These are phyloP conservation scores for Prinia subflava DNA, from an alignment of 2,113 vertebrate species.

Conservation along the genomic window DNA sequence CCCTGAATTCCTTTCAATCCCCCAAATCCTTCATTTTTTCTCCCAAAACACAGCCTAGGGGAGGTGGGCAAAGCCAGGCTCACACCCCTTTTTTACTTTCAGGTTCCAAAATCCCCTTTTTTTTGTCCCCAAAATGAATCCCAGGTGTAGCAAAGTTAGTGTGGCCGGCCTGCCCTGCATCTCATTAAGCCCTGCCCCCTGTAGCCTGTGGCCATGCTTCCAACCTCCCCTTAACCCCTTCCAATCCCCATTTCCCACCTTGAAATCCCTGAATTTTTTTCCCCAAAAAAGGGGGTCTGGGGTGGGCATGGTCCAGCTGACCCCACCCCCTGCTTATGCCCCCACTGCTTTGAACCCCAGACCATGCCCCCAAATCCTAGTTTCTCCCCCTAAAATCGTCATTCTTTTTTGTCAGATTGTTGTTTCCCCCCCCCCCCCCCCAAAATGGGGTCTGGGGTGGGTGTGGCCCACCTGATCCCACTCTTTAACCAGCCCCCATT, in stretches of 20 bases:
- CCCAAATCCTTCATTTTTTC: fast-evolving
- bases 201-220: too few species aligned
- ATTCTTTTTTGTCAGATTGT: background rate
- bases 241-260: background rate
- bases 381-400: background rate
- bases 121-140: background rate
- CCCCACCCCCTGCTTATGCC: too few species aligned
- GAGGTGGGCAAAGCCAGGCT: fast-evolving
- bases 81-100: fast-evolving
- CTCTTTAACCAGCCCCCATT: background rate
- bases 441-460: background rate
- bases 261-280: background rate
- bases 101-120: fast-evolving
- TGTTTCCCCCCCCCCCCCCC: too few species aligned
- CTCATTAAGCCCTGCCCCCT: background rate
- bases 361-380: fast-evolving
- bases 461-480: too few species aligned
- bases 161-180: background rate
- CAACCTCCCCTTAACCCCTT: too few species aligned
- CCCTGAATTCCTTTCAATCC: background rate
- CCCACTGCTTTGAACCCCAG: too few species aligned
- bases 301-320: background rate
- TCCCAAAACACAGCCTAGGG: fast-evolving
- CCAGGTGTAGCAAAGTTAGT: background rate
- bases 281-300: background rate